Conservation (phyloP, 2,113 vertebrate genomes). For the Chiloscyllium plagiosum region DNA sequence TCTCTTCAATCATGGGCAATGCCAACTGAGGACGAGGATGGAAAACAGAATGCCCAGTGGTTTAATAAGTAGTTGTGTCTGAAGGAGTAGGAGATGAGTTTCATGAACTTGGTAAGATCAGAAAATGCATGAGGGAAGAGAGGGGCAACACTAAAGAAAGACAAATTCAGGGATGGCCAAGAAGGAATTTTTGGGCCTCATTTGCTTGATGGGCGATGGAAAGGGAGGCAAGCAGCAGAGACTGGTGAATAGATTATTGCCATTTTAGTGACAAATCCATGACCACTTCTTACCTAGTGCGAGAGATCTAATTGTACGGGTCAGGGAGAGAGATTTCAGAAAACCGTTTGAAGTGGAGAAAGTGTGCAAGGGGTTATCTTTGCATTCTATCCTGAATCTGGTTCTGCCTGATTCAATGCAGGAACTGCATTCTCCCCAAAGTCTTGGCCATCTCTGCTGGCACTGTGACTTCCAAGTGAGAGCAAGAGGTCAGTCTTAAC, state of each 20-base stretch:
- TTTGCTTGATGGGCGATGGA: too few species aligned
- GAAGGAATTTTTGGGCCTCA: too few species aligned
- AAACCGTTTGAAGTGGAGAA: neutral
- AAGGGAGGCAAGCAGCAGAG: too few species aligned
- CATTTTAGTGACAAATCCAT: too few species aligned
- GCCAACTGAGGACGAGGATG: neutral
- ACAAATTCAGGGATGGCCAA: too few species aligned
- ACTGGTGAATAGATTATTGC: too few species aligned
- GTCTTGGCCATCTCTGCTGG: neutral
- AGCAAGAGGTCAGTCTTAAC: neutral
- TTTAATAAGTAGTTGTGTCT: too few species aligned
- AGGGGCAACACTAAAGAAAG: too few species aligned
- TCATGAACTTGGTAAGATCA: neutral
- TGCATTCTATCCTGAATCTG: neutral
- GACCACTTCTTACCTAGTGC: neutral
- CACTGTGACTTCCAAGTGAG: neutral
- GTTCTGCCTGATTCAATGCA: neutral
- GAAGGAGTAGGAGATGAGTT: too few species aligned
- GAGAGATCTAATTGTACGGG: neutral
- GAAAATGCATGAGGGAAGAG: neutral
- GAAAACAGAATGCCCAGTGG: too few species aligned
- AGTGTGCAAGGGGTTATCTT: neutral
- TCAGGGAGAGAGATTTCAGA: neutral
- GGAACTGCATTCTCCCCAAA: neutral
- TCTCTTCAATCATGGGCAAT: too few species aligned